phyloP scores from a whole-genome alignment of 1,140 invertebrate genomes.

The Calephelis virginiensis region DNA sequence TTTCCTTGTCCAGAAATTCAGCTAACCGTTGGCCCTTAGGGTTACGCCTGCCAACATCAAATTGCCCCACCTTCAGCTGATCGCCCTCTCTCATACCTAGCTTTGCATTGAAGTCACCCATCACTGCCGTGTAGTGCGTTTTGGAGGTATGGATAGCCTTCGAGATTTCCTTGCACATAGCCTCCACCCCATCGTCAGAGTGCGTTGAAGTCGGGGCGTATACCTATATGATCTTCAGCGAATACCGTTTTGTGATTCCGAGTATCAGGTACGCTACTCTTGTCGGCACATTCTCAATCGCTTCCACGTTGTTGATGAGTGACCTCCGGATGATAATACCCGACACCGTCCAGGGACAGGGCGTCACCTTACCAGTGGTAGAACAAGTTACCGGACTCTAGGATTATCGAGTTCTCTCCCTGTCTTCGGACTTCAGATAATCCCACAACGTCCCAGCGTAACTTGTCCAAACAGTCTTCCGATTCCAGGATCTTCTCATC shows the following conservation, averaged over 20 bases:
- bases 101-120: neutral
- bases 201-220: neutral
- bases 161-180: neutral
- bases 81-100: neutral
- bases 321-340: neutral
- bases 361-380: no score
- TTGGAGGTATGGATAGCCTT: neutral
- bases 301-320: neutral
- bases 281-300: neutral
- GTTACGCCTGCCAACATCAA: neutral
- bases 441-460: no score
- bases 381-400: no score
- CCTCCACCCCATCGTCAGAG: neutral
- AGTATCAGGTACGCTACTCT: slow-evolving; percentile 4
- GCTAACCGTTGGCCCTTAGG: neutral
- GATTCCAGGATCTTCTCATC: no score
- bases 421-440: no score
- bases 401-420: no score
- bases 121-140: slow-evolving; percentile 1
- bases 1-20: neutral
- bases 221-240: neutral
- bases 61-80: neutral
- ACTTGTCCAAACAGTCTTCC: no score
- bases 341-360: neutral
- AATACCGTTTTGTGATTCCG: neutral